Evolutionary conservation across 2,888 invertebrate genomes (phyloP).

Genomic region (Aspidiotus rigidus): DNA sequence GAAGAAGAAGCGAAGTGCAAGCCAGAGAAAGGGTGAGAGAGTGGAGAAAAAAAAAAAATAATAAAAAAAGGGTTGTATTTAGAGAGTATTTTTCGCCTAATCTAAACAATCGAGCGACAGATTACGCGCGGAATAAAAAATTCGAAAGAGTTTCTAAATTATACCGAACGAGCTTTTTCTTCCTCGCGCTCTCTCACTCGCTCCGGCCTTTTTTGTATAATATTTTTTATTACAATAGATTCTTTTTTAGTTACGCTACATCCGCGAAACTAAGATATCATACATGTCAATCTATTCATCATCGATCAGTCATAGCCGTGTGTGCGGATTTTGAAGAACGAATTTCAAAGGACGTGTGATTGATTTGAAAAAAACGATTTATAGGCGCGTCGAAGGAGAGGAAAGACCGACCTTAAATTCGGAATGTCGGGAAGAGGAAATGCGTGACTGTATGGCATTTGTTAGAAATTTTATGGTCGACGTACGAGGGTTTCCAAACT

Average conservation of each 20-base stretch:
- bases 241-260: conserved; percentile 5
- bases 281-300: conserved; percentile 32
- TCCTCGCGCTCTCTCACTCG: too few relatives aligned
- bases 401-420: too few relatives aligned
- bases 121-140: conserved; percentile 20
- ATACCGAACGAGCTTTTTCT: background rate
- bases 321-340: background rate
- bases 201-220: too few relatives aligned
- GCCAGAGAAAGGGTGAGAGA: too few relatives aligned
- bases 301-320: conserved; percentile 27
- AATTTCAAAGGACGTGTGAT: background rate
- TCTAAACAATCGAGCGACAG: conserved; percentile 27
- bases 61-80: background rate
- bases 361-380: conserved; percentile 1
- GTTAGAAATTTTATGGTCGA: too few relatives aligned
- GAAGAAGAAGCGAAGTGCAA: too few relatives aligned
- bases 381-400: background rate
- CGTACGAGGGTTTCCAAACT: too few relatives aligned
- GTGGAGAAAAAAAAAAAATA: too few relatives aligned
- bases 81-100: background rate
- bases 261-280: conserved; percentile 26
- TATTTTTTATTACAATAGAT: conserved; percentile 11
- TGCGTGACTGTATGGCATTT: too few relatives aligned
- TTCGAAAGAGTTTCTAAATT: conserved; percentile 32
- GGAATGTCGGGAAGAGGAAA: too few relatives aligned